phyloP scores from a whole-genome alignment of 1,140 invertebrate genomes.

The Euura lappo region DNA sequence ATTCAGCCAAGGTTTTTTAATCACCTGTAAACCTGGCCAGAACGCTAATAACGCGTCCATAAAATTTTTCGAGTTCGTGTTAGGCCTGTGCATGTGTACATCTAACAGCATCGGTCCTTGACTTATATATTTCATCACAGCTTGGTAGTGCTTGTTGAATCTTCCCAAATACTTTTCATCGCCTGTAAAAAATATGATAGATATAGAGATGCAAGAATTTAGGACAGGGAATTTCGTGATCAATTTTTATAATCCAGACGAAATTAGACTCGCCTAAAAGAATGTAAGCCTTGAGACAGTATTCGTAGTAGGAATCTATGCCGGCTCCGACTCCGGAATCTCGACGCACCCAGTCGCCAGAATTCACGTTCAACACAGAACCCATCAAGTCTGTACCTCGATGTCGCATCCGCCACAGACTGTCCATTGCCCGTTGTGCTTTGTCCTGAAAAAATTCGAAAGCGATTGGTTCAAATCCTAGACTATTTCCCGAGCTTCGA shows the following conservation, averaged over 20 bases:
- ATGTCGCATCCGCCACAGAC: conserved; percentile 93
- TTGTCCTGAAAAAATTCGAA: conserved; percentile 68
- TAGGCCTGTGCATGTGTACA: conserved; percentile 98
- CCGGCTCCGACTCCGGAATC: conserved; percentile 98
- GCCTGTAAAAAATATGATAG: conserved; percentile 56
- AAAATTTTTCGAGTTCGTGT: conserved; percentile 94
- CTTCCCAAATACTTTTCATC: conserved; percentile 90
- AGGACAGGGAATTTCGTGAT: not conserved
- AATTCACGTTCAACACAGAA: conserved; percentile 94
- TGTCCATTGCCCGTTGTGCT: conserved; percentile 95
- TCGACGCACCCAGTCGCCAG: conserved; percentile 94
- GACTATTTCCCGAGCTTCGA: no score
- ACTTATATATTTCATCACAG: conserved; percentile 98
- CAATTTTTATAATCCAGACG: not conserved
- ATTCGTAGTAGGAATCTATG: conserved; percentile 99
- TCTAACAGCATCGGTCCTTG: conserved; percentile 95
- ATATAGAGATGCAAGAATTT: not conserved
- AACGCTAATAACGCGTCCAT: conserved; percentile 98
- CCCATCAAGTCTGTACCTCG: conserved; percentile 92
- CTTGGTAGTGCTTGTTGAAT: conserved; percentile 96
- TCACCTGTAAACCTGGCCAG: conserved; percentile 96
- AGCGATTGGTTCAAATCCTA: no score
- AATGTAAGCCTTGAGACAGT: conserved; percentile 93
- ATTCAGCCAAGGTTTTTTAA: not conserved
- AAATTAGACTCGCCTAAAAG: conserved; percentile 66